A percentile compares a stretch with the other conserved stretches of the same genome.
These are phyloP conservation scores for Hypsibius dujardini DNA, from an alignment of 1,140 invertebrate genomes.

Conservation along the genomic window DNA sequence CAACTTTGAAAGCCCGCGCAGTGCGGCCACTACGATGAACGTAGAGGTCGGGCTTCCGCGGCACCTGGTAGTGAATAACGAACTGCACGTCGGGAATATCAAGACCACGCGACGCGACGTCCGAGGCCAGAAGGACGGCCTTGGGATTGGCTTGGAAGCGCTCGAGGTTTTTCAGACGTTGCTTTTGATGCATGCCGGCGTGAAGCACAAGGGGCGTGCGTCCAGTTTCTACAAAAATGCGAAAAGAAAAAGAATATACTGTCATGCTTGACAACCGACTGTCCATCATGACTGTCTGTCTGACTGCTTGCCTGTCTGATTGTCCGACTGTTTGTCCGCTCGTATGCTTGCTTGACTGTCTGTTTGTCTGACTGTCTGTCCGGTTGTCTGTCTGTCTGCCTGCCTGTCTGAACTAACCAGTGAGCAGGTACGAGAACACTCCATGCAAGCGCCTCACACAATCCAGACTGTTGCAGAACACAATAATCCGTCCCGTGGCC, in stretches of 20 bases:
- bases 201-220: conserved; percentile 59
- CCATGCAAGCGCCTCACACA: conserved; percentile 66
- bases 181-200: conserved; percentile 83
- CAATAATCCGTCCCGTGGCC: conserved; percentile 59
- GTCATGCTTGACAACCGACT: no score
- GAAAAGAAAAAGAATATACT: no score
- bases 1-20: conserved; percentile 66
- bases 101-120: conserved; percentile 86
- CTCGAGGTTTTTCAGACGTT: conserved; percentile 83
- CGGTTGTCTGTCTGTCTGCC: no score
- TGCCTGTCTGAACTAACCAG: no score
- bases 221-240: conserved; percentile 1
- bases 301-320: no score
- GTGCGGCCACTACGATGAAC: conserved; percentile 90
- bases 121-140: conserved; percentile 77
- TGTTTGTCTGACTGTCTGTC: no score
- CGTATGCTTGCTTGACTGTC: no score
- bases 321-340: no score
- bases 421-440: conserved; percentile 41
- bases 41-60: conserved; percentile 40
- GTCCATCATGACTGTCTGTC: no score
- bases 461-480: conserved; percentile 95
- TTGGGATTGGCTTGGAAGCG: conserved; percentile 55
- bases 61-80: conserved; percentile 89
- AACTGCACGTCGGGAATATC: conserved; percentile 86